A percentile compares a stretch with the other conserved stretches of the same genome.
These are phyloP conservation scores for Pharmacophagus antenor DNA, from an alignment of 2,888 invertebrate species.

Conservation along the genomic window DNA sequence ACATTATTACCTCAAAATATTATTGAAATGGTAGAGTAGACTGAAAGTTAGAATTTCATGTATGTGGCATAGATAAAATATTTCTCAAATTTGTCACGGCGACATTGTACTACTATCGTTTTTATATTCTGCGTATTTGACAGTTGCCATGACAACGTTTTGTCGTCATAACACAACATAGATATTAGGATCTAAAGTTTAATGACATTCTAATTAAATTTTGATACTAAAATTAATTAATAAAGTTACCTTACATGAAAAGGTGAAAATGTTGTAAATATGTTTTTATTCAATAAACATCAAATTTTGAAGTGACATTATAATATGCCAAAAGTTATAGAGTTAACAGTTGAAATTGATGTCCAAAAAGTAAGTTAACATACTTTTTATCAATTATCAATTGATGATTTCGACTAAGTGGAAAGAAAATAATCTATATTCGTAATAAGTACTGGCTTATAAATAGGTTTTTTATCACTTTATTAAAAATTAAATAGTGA, in stretches of 20 bases:
- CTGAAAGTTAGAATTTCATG: neutral
- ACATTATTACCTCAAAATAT: too few relatives aligned
- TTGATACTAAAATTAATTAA: constrained; percentile 12
- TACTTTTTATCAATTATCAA: constrained; percentile 26
- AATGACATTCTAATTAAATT: constrained; percentile 10
- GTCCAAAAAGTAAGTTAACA: constrained; percentile 80
- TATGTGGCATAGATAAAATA: neutral
- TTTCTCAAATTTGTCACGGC: neutral
- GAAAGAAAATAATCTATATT: too few relatives aligned
- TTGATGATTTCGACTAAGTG: neutral
- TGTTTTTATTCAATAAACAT: constrained; percentile 15
- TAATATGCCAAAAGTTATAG: constrained; percentile 79
- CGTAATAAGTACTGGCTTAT: too few relatives aligned
- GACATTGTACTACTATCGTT: neutral
- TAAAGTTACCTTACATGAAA: constrained; percentile 1
- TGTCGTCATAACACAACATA: constrained; percentile 9
- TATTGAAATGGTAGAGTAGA: too few relatives aligned
- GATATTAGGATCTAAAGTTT: constrained; percentile 13
- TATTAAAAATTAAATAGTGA: too few relatives aligned
- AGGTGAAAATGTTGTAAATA: constrained; percentile 8
- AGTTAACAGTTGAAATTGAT: constrained; percentile 80
- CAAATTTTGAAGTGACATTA: constrained; percentile 28
- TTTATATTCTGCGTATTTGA: neutral
- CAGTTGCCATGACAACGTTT: constrained; percentile 17
- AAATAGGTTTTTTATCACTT: too few relatives aligned